phyloP scores from a whole-genome alignment of 2,113 vertebrate genomes.

The Varanus komodoensis region DNA sequence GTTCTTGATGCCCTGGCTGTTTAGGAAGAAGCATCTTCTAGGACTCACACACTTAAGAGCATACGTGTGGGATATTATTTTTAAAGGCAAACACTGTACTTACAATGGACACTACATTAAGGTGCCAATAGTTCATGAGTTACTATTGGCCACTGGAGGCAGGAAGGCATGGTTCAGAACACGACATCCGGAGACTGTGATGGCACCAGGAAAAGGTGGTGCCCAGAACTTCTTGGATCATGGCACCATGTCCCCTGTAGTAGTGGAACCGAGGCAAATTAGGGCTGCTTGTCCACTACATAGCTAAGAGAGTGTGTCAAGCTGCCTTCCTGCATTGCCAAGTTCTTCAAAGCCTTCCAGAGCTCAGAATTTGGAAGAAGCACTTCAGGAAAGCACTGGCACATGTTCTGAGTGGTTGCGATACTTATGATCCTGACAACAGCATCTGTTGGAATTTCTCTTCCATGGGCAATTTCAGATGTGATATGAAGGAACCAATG shows the following conservation, averaged over 20 bases:
- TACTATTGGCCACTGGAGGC: not conserved
- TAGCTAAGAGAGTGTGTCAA: no score
- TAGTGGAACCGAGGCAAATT: no score
- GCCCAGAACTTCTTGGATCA: not conserved
- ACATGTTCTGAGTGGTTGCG: no score
- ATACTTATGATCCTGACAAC: no score
- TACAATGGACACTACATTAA: not conserved
- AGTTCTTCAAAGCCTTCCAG: no score
- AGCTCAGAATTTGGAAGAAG: no score
- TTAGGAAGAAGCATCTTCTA: not conserved
- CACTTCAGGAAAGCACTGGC: no score
- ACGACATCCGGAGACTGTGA: not conserved
- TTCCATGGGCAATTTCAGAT: no score
- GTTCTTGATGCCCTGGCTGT: conserved; percentile 3
- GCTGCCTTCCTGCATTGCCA: no score
- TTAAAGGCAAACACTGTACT: not conserved
- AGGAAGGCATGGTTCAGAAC: not conserved
- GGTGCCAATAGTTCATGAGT: not conserved
- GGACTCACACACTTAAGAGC: not conserved
- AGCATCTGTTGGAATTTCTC: no score
- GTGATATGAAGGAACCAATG: no score
- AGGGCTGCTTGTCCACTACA: no score
- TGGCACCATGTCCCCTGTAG: not conserved
- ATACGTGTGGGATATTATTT: not conserved
- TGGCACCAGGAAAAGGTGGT: not conserved